These are phyloP conservation scores for Andricus quercusramuli DNA, from an alignment of 2,888 invertebrate genomes.

Conservation along the genomic window DNA sequence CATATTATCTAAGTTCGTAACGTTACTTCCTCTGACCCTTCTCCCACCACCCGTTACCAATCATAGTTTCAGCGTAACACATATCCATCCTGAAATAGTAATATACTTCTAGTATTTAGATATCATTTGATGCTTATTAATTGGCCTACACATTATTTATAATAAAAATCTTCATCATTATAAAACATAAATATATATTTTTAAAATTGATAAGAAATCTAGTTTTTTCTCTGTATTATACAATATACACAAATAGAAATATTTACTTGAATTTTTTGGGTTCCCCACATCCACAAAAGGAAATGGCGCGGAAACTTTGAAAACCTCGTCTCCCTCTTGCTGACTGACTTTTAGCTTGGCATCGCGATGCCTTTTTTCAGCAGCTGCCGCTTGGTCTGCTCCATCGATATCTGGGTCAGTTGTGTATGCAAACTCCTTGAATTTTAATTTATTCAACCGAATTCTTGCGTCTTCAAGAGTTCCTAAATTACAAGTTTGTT, in stretches of 20 bases:
- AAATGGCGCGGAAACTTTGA: background rate
- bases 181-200: background rate
- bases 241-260: background rate
- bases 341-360: background rate
- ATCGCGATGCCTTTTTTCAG: background rate
- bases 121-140: background rate
- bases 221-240: background rate
- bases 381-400: background rate
- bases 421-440: conserved; percentile 3
- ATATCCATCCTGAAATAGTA: background rate
- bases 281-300: background rate
- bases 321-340: background rate
- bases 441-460: background rate
- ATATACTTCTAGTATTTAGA: background rate
- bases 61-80: background rate
- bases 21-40: no score
- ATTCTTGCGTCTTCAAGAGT: conserved; percentile 2
- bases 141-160: background rate
- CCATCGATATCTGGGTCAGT: background rate
- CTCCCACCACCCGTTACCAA: background rate
- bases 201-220: background rate
- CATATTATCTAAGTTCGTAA: no score
- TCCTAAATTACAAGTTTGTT: background rate
- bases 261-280: background rate
- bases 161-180: background rate